These are phyloP conservation scores for Molossus molossus DNA, from an alignment of 2,797 vertebrate species.

Conservation along the genomic window DNA sequence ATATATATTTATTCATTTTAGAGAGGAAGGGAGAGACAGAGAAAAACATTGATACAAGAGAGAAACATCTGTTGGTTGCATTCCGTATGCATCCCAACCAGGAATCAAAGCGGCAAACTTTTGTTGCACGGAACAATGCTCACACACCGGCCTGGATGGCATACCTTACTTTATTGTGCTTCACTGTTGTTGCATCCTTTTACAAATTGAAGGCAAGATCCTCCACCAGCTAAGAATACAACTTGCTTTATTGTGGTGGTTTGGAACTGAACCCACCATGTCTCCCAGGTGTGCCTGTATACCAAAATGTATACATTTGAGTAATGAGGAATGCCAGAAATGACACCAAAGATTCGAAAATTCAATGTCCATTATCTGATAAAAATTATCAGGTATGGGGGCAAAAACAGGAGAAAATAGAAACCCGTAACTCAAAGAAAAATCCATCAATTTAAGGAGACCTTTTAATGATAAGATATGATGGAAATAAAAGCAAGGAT, in stretches of 20 bases:
- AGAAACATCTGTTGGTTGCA: too few species aligned
- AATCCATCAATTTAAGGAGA: constrained; percentile 20
- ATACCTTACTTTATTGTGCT: background rate
- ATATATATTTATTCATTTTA: too few species aligned
- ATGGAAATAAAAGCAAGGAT: background rate
- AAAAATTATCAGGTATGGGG: background rate
- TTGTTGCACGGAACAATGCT: too few species aligned
- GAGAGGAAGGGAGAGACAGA: too few species aligned
- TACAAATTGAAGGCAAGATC: background rate
- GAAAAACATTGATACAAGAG: too few species aligned
- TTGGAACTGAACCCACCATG: background rate
- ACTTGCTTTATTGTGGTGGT: background rate
- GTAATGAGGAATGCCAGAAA: too few species aligned
- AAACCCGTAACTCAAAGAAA: background rate
- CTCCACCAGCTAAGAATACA: background rate
- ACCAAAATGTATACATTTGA: background rate
- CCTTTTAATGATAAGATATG: constrained; percentile 37
- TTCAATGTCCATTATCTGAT: background rate
- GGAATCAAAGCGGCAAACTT: too few species aligned
- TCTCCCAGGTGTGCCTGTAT: background rate
- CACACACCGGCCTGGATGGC: too few species aligned
- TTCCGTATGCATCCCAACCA: too few species aligned
- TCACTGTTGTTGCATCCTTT: background rate
- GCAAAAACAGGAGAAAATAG: background rate
- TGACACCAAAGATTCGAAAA: background rate